Evolutionary conservation across 1,140 invertebrate genomes (phyloP).

Genomic region (Pinna nobilis): DNA sequence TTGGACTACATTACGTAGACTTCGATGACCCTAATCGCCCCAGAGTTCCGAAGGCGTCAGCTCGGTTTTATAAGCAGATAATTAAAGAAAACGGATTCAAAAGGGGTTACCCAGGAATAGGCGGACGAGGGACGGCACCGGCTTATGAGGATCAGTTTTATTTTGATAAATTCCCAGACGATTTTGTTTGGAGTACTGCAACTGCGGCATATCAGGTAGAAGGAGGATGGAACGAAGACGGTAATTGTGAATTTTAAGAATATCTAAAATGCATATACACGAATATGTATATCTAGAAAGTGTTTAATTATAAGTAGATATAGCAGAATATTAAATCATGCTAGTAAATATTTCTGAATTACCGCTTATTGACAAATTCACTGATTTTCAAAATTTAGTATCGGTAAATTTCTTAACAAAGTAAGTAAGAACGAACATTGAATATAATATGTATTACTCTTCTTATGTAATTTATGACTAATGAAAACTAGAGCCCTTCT

Average conservation of each 20-base stretch:
- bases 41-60: constrained; percentile 83
- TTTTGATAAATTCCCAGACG: constrained; percentile 71
- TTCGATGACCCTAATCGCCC: constrained; percentile 80
- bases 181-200: constrained; percentile 73
- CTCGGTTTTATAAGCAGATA: constrained; percentile 62
- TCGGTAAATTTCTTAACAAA: too few relatives aligned
- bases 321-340: background rate
- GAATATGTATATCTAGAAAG: too few relatives aligned
- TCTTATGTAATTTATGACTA: too few relatives aligned
- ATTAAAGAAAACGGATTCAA: constrained; percentile 63
- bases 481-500: too few relatives aligned
- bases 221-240: constrained; percentile 73
- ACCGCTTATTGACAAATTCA: too few relatives aligned
- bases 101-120: constrained; percentile 30
- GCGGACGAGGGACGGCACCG: background rate
- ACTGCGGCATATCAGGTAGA: constrained; percentile 75
- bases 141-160: constrained; percentile 48
- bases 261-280: background rate
- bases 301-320: constrained; percentile 22
- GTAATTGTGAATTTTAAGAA: constrained; percentile 45
- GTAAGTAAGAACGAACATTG: too few relatives aligned
- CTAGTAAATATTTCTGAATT: too few relatives aligned
- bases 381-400: too few relatives aligned
- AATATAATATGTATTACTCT: too few relatives aligned
- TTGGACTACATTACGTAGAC: constrained; percentile 85